Evolutionary conservation across 2,113 vertebrate species (phyloP).

Genomic region (Myotis lucifugus): DNA sequence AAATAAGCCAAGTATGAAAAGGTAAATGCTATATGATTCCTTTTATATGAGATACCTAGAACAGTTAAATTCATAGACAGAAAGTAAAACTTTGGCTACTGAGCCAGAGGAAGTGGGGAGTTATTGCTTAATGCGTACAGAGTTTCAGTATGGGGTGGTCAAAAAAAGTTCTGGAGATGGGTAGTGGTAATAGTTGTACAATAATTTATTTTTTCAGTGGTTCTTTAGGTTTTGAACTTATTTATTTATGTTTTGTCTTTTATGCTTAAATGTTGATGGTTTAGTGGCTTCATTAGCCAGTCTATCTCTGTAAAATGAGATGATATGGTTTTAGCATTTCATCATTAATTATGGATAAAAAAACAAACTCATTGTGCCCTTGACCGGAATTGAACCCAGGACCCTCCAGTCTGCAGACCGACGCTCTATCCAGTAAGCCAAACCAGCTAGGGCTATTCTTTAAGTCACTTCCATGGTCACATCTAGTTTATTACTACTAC

Average conservation of each 20-base stretch:
- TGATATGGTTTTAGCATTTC: not conserved
- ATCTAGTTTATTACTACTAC: not conserved
- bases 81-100: too few relatives aligned
- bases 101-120: too few relatives aligned
- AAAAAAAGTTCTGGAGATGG: not conserved
- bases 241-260: constrained; percentile 2
- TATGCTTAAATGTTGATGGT: not conserved
- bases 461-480: not conserved
- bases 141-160: not conserved
- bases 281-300: not conserved
- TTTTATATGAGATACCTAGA: too few relatives aligned
- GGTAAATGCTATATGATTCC: too few relatives aligned
- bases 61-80: too few relatives aligned
- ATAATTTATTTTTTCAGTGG: not conserved
- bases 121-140: not conserved
- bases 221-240: not conserved
- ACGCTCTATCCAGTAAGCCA: too few relatives aligned
- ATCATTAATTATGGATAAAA: not conserved
- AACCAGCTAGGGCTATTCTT: not conserved
- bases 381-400: too few relatives aligned
- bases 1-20: too few relatives aligned
- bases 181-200: not conserved
- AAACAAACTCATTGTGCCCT: not conserved
- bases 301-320: not conserved
- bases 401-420: too few relatives aligned